Base-by-base conservation (phyloP, 2,113 vertebrate species). In the Ia io region DNA sequence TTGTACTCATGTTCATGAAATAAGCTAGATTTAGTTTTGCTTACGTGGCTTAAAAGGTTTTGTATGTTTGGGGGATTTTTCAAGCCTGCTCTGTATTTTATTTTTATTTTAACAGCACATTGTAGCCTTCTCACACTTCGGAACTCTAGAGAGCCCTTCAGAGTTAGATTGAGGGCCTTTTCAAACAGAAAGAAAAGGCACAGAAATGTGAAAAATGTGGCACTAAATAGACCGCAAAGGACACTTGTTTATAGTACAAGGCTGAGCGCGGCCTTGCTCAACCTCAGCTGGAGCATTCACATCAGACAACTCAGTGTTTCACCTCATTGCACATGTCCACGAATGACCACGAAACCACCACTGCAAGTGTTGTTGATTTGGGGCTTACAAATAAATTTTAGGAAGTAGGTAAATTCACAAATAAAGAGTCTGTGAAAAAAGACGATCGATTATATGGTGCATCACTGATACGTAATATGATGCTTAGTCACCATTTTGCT, bases 1-100 rank as follows among this genome's bases (percentile, higher is more conserved):
- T 63, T 82, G 65, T 17, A 69, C 49, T 88, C 32, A 35, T 30
- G 40, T 16, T 88, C 49, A 35, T 35, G 77, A 49, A 61, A 56
- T 69, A 70, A 77, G 30, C 77, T 70, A 61, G 56, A 32, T 59
- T 76, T 61, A 9, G 40, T 67, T 87, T 76, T 92, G 47, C 37
- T 22, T 83, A 47, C 42, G 1, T 67, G 59, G 40, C 14, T 86
- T 32, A 49, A 49, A 83, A n/a, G 20, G 16, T 49, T 82, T 76
- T 95, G 59, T 69, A 20, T 83, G 37, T 69, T 53, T 73, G 65
- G 65, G 17, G 35, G 40, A 74, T 40, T 76, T 76, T 95, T 49
- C n/a, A 40, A 42, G 49, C 13, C 59, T 2, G 4, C 40, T 4
- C 47, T 82, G 32, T 35, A 53, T 51, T 53, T 37, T 37, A 30